Evolutionary conservation across 2,888 invertebrate genomes (phyloP).

Genomic region (Euzophera pinguis): DNA sequence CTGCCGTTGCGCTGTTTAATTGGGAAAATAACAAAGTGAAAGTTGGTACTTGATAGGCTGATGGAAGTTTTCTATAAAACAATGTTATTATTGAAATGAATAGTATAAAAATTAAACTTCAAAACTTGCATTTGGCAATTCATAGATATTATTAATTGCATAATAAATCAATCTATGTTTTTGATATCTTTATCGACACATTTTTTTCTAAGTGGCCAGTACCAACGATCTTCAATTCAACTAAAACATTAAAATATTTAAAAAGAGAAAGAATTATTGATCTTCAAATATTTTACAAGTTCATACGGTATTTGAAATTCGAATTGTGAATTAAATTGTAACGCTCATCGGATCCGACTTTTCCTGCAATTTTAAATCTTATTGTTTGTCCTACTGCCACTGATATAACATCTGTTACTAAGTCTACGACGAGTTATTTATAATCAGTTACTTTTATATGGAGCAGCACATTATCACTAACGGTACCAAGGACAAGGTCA

Average conservation of each 20-base stretch:
- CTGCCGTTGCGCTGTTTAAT: neutral
- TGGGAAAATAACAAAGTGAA: neutral
- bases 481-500: slow-evolving; percentile 43
- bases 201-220: too few species aligned
- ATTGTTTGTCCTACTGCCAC: neutral
- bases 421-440: neutral
- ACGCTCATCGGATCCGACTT: neutral
- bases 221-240: too few species aligned
- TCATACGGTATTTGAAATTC: neutral
- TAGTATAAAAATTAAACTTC: neutral
- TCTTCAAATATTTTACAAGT: neutral
- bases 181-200: too few species aligned
- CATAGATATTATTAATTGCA: too few species aligned
- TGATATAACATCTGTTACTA: slow-evolving; percentile 6
- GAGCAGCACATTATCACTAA: slow-evolving; percentile 21
- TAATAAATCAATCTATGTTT: too few species aligned
- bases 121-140: too few species aligned
- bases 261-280: neutral
- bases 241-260: too few species aligned
- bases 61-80: neutral
- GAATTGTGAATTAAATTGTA: neutral
- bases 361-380: neutral
- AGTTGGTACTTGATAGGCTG: neutral
- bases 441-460: slow-evolving; percentile 6
- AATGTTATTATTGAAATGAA: neutral